Evolutionary conservation across 2,797 vertebrate species (phyloP).

Genomic region (Leucoraja ocellata): DNA sequence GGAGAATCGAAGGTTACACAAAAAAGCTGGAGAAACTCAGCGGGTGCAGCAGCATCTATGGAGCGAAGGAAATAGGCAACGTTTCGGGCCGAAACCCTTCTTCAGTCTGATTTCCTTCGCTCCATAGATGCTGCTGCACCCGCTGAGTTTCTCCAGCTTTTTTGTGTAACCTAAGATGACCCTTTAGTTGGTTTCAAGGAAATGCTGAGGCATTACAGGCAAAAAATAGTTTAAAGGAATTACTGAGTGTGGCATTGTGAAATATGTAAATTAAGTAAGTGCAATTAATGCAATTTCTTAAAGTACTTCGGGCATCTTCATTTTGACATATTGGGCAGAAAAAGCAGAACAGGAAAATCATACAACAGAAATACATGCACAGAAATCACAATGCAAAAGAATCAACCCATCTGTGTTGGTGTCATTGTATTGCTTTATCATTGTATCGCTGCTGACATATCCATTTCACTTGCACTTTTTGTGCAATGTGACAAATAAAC

Average conservation of each 20-base stretch:
- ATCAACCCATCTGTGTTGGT: background rate
- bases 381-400: background rate
- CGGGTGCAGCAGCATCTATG: too few relatives aligned
- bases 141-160: too few relatives aligned
- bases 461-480: too few relatives aligned
- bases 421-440: background rate
- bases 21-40: too few relatives aligned
- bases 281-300: constrained; percentile 1
- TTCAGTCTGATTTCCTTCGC: too few relatives aligned
- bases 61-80: too few relatives aligned
- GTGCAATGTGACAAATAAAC: too few relatives aligned
- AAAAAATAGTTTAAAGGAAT: background rate
- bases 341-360: background rate
- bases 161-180: too few relatives aligned
- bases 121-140: too few relatives aligned
- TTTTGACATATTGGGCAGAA: background rate
- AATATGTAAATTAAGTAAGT: background rate
- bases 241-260: background rate
- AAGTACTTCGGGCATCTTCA: background rate
- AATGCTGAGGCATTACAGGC: background rate
- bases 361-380: background rate
- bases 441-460: too few relatives aligned
- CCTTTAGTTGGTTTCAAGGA: background rate
- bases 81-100: too few relatives aligned
- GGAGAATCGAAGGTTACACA: too few relatives aligned